phyloP scores from a whole-genome alignment of 2,888 invertebrate genomes.

The Drosophila heteroneura region DNA sequence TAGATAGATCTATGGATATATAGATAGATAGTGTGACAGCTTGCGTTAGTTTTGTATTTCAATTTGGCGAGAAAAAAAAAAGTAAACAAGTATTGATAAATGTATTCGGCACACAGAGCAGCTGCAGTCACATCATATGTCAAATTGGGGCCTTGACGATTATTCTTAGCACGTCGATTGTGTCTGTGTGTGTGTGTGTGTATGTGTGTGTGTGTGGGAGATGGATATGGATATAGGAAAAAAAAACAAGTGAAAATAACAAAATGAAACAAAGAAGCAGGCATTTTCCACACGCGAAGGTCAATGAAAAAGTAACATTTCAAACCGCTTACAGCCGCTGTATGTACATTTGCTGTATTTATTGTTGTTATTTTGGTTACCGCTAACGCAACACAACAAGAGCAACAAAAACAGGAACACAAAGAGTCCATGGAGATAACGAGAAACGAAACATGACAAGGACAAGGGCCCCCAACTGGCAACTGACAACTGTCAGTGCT shows the following conservation, averaged over 20 bases:
- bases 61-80: conserved; percentile 53
- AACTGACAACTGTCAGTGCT: conserved; percentile 19
- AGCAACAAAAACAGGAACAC: conserved; percentile 31
- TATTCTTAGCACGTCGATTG: conserved; percentile 55
- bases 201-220: conserved; percentile 1
- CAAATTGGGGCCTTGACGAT: conserved; percentile 62
- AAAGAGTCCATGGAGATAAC: conserved; percentile 59
- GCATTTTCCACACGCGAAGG: conserved; percentile 70
- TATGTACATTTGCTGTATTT: conserved; percentile 38
- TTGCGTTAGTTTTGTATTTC: conserved; percentile 64
- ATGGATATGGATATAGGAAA: not conserved
- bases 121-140: conserved; percentile 73
- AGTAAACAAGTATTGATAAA: conserved; percentile 67
- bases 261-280: conserved; percentile 16
- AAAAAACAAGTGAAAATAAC: conserved; percentile 15
- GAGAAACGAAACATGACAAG: conserved; percentile 68
- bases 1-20: conserved; percentile 22
- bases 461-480: conserved; percentile 58
- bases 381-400: conserved; percentile 49
- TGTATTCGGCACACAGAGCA: conserved; percentile 63
- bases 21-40: conserved; percentile 49
- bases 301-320: conserved; percentile 72
- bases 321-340: conserved; percentile 60
- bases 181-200: conserved; percentile 7
- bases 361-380: conserved; percentile 46